Base-by-base conservation (phyloP, 2,888 invertebrate genomes). In the Silvanus unidentatus region DNA sequence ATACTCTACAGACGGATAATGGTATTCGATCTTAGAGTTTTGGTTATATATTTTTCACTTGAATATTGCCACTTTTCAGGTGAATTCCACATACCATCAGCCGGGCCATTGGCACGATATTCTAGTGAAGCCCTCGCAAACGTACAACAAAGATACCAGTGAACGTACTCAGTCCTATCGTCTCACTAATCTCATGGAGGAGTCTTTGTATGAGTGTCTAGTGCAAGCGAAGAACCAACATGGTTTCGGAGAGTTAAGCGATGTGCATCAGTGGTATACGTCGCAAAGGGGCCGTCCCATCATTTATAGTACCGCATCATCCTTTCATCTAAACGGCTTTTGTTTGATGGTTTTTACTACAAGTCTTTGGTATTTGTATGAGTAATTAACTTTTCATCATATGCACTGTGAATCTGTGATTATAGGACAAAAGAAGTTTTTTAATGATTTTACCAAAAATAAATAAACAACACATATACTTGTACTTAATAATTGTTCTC, bases 1-100 rank as follows among this genome's bases (percentile, higher is more conserved):
- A 73, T 84, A 29, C 71, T 82, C 38, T 83, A 80, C 65, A 69
- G 83, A 50, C 75, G 79, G 57, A 72, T 81, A 34, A 70, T 80
- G 75, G 82, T 81, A 65, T n/a, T n/a, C n/a, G n/a, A n/a, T n/a
- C n/a, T n/a, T n/a, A n/a, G n/a, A n/a, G n/a, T n/a, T n/a, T n/a
- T n/a, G n/a, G n/a, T n/a, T n/a, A n/a, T n/a, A 68, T 60, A 30
- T 27, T 16, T 37, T 8, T 28, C 10, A 28, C 28, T 10, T n/a
- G n/a, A n/a, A n/a, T n/a, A n/a, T n/a, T n/a, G n/a, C 2, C 1
- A 11, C 2, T 46, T 60, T 64, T 12, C 60, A 76, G 76, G 69
- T 74, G 42, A 77, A 76, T 54, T 68, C 73, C 14, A 72, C 75
- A 1, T 74, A 74, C 57, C 76, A 76, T 47, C 70, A 69, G 40